A percentile compares a stretch with the other conserved stretches of the same genome.
These are phyloP conservation scores for Muscidifurax raptorellus DNA, from an alignment of 1,140 invertebrate genomes.

Conservation along the genomic window DNA sequence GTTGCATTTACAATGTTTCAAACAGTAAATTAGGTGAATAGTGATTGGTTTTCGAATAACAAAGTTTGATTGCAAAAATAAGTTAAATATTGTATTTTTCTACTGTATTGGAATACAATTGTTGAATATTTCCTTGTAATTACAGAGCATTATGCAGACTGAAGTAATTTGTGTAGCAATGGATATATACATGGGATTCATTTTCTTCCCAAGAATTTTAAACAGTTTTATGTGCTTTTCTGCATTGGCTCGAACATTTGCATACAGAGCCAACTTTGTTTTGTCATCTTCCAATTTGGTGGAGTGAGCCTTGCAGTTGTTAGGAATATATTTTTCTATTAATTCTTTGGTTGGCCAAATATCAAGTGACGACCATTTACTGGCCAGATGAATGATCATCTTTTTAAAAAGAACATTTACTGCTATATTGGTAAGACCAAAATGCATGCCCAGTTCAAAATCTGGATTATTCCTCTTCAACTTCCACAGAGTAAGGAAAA, in stretches of 20 bases:
- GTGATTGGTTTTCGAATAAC: too few relatives aligned
- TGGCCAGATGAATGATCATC: not conserved
- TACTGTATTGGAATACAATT: too few relatives aligned
- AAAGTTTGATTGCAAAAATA: too few relatives aligned
- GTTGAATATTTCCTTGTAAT: not conserved
- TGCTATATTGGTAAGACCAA: not conserved
- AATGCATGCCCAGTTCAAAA: not conserved
- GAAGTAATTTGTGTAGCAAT: not conserved
- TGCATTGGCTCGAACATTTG: not conserved
- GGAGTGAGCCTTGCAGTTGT: not conserved
- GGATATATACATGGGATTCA: not conserved
- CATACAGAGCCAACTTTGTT: not conserved
- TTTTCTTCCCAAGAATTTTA: not conserved
- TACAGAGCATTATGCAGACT: not conserved
- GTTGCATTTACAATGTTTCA: too few relatives aligned
- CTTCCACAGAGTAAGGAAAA: constrained; percentile 13
- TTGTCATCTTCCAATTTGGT: not conserved
- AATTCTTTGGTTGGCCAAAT: constrained; percentile 3
- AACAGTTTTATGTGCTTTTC: not conserved
- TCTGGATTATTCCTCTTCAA: not conserved
- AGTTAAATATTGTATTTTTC: too few relatives aligned
- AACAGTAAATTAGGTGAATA: too few relatives aligned
- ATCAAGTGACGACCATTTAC: not conserved
- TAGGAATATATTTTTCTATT: not conserved
- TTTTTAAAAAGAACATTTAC: not conserved